phyloP scores from a whole-genome alignment of 1,140 invertebrate genomes.

The Fopius arisanus region DNA sequence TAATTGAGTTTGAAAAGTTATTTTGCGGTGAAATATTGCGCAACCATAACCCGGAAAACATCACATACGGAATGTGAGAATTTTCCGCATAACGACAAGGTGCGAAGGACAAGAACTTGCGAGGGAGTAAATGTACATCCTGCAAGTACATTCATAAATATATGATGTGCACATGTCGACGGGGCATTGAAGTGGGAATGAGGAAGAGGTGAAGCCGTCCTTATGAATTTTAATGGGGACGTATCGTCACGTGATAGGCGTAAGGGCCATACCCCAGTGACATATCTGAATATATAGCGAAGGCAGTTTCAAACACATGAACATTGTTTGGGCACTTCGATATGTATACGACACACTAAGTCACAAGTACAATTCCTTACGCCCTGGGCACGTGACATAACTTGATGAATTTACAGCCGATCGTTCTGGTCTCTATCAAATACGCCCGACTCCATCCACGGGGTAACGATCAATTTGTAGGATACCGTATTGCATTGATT shows the following conservation, averaged over 20 bases:
- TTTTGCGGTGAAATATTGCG: too few relatives aligned
- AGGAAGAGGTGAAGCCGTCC: conserved; percentile 30
- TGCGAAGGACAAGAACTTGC: neutral
- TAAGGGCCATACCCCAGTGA: conserved; percentile 40
- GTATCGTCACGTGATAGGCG: conserved; percentile 51
- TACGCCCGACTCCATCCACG: neutral
- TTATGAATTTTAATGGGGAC: conserved; percentile 60
- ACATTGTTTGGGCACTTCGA: neutral
- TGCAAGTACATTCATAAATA: conserved; percentile 47
- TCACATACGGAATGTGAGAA: neutral
- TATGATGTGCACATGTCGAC: conserved; percentile 39
- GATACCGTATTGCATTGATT: neutral
- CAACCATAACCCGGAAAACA: too few relatives aligned
- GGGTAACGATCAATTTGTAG: neutral
- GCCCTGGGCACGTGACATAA: neutral
- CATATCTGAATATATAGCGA: neutral
- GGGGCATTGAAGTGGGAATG: conserved; percentile 51
- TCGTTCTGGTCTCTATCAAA: neutral
- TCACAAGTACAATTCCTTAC: conserved; percentile 2
- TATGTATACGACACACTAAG: neutral
- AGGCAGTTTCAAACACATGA: neutral
- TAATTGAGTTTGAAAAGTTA: too few relatives aligned
- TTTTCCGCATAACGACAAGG: neutral
- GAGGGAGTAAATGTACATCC: neutral
- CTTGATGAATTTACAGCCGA: neutral